Evolutionary conservation across 1,140 invertebrate genomes (phyloP).

Genomic region (Drosophila asahinai): DNA sequence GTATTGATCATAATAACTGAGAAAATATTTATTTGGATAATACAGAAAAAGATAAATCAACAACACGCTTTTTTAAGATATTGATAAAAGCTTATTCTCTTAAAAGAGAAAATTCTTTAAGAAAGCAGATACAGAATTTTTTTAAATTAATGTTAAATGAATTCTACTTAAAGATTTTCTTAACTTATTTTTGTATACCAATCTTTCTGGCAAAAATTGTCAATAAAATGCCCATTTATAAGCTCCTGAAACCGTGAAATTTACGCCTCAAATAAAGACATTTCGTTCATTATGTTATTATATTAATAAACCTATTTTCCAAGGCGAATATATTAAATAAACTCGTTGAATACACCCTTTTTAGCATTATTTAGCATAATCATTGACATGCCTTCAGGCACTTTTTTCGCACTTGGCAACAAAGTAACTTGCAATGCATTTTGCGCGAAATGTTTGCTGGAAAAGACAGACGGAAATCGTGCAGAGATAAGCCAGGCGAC

Average conservation of each 20-base stretch:
- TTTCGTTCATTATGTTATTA: background rate
- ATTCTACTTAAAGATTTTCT: background rate
- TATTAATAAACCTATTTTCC: conserved; percentile 8
- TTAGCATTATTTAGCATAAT: conserved; percentile 29
- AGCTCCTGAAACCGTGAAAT: background rate
- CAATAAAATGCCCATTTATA: too few species aligned
- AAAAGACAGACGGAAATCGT: conserved; percentile 45
- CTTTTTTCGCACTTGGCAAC: conserved; percentile 67
- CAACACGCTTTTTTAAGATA: too few species aligned
- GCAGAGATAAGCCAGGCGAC: conserved; percentile 58
- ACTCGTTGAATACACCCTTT: conserved; percentile 4
- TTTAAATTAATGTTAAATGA: too few species aligned
- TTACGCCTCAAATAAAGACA: background rate
- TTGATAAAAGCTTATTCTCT: too few species aligned
- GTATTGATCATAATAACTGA: too few species aligned
- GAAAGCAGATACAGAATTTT: too few species aligned
- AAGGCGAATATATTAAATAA: background rate
- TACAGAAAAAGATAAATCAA: too few species aligned
- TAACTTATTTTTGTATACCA: background rate
- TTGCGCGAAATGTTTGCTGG: conserved; percentile 48
- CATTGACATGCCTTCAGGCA: conserved; percentile 71
- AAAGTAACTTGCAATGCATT: conserved; percentile 55
- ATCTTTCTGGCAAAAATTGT: background rate
- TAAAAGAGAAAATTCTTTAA: too few species aligned
- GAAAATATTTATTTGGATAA: too few species aligned